phyloP scores from a whole-genome alignment of 1,140 invertebrate genomes.

The Hyphantria cunea region DNA sequence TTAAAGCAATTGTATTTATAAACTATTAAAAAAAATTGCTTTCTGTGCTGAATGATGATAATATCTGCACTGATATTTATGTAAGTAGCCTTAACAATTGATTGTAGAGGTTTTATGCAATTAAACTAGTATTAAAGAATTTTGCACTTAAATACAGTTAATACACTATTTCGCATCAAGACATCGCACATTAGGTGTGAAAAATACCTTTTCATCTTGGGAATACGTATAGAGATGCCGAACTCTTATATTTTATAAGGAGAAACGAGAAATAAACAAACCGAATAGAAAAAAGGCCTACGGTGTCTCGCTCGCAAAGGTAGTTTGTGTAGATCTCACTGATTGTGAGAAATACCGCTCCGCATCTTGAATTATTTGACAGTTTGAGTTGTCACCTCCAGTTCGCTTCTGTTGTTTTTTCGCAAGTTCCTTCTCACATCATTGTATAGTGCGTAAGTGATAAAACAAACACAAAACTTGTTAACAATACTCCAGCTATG shows the following conservation, averaged over 20 bases:
- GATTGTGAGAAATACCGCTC: slow-evolving; percentile 73
- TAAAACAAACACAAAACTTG: slow-evolving; percentile 51
- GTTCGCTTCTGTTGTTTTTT: slow-evolving; percentile 63
- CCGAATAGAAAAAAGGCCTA: slow-evolving; percentile 66
- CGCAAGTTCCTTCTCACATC: slow-evolving; percentile 36
- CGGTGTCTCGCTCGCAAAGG: slow-evolving; percentile 52
- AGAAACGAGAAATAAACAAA: slow-evolving; percentile 70
- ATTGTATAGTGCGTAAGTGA: slow-evolving; percentile 52
- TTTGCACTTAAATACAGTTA: slow-evolving; percentile 47
- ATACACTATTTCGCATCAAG: slow-evolving; percentile 42
- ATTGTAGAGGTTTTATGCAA: no score
- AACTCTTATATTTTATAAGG: slow-evolving; percentile 77
- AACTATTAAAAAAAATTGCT: no score
- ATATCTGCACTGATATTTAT: no score
- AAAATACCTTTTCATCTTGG: slow-evolving; percentile 76
- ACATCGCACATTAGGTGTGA: slow-evolving; percentile 51
- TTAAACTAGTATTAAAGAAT: no score
- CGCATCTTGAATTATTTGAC: slow-evolving; percentile 77
- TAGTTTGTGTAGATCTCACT: slow-evolving; percentile 62
- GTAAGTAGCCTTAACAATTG: no score
- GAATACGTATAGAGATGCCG: slow-evolving; percentile 69
- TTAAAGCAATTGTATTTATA: background rate
- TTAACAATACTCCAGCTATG: slow-evolving; percentile 28
- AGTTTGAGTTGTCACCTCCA: slow-evolving; percentile 71
- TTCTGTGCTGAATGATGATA: no score